Conservation (phyloP, 2,113 vertebrate genomes). For the Pseudois nayaur region DNA sequence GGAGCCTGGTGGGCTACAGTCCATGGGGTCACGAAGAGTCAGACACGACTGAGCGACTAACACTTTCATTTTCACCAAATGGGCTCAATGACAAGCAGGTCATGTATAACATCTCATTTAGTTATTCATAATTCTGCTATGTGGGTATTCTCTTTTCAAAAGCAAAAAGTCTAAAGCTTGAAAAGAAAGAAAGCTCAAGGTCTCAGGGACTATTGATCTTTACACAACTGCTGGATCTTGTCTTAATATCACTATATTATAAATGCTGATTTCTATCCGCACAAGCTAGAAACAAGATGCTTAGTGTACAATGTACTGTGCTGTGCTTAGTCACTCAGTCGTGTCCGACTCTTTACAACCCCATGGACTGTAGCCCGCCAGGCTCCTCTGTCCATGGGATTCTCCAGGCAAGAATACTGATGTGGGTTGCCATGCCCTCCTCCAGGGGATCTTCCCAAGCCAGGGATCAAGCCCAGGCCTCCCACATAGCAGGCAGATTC, state of each 20-base stretch:
- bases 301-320: background rate
- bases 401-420: background rate
- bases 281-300: background rate
- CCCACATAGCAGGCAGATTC: background rate
- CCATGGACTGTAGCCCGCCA: background rate
- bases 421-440: background rate
- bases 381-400: background rate
- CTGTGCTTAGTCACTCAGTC: accelerated
- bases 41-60: background rate
- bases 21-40: background rate
- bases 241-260: background rate
- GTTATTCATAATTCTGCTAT: background rate
- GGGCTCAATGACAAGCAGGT: background rate
- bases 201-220: background rate
- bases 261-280: background rate
- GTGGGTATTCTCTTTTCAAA: background rate
- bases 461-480: background rate
- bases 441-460: background rate
- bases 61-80: background rate
- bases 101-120: background rate
- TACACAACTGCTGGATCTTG: background rate
- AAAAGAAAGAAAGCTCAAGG: background rate
- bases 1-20: background rate
- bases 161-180: background rate
- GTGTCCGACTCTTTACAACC: background rate